Conservation (phyloP, 2,888 invertebrate species). For the Tinea pellionella region DNA sequence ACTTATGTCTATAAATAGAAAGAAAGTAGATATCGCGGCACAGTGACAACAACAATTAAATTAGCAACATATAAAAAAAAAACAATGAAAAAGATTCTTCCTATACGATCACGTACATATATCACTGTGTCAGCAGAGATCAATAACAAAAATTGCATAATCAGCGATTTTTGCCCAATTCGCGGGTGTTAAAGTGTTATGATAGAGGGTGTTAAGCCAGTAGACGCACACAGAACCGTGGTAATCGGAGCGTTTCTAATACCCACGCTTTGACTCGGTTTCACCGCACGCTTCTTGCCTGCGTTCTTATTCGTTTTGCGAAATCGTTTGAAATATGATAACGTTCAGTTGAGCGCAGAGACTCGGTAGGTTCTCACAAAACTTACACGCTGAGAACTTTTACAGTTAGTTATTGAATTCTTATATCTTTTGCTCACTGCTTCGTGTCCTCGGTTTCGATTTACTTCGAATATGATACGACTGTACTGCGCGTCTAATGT, state of each 20-base stretch:
- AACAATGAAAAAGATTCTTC: too few relatives aligned
- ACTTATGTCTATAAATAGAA: background rate
- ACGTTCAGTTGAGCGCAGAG: conserved; percentile 50
- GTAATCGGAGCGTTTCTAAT: conserved; percentile 70
- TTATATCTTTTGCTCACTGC: conserved; percentile 16
- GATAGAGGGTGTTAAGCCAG: conserved; percentile 8
- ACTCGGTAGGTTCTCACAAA: conserved; percentile 48
- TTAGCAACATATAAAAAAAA: too few relatives aligned
- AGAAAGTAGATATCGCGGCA: background rate
- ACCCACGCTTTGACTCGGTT: conserved; percentile 66
- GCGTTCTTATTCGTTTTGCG: conserved; percentile 66
- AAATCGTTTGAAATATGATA: conserved; percentile 69
- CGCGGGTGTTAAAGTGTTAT: background rate
- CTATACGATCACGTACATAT: too few relatives aligned
- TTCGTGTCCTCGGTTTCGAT: background rate
- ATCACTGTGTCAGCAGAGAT: too few relatives aligned
- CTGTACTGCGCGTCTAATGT: background rate
- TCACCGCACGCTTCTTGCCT: conserved; percentile 68
- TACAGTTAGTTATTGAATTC: conserved; percentile 53
- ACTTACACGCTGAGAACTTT: conserved; percentile 51
- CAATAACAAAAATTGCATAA: background rate
- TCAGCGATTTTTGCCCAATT: background rate
- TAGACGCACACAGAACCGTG: conserved; percentile 26
- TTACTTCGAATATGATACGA: background rate
- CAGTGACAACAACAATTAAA: too few relatives aligned